Base-by-base conservation (phyloP, 23 tunicate genomes). In the Trididemnum clinides region DNA sequence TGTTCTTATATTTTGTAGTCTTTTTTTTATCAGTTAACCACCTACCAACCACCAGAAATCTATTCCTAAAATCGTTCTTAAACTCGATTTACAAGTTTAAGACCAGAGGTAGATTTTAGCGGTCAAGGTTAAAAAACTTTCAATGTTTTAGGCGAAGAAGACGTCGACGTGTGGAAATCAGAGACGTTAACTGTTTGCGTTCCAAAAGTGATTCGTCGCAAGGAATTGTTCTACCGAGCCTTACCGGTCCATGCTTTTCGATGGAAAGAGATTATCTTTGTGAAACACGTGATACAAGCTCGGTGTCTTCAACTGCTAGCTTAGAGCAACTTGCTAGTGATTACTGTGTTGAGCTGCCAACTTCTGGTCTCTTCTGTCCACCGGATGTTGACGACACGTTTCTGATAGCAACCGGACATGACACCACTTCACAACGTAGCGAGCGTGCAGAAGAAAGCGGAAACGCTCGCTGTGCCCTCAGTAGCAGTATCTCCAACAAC, bases 121-220 rank as follows among this genome's bases (percentile, higher is more conserved):
- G n/a, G n/a, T n/a, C n/a, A n/a, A n/a, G n/a, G n/a, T n/a, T n/a
- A n/a, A n/a, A n/a, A n/a, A n/a, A n/a, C n/a, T n/a, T n/a, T n/a
- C n/a, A n/a, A n/a, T 26, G 19, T 86, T 79, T 38, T 82, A 92
- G 97, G 64, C 86, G 97, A 35, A 51, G 97, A 39, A 82, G 97
- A 23, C 80, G 97, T 21, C 82, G 97, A 7, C 59, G 97, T 33
- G 86, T 84, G 57, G 97, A 92, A 33, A 87, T 92, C 25, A 81
- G 97, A 20, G 97, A 92, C 34, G 85, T 80, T 26, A 77, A 37
- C 79, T 28, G 65, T 30, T 28, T 78, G 34, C 83, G 83, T 5
- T 28, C 51, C 2, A 78, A 54, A 31, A 66, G 23, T 1, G 2
- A 65, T 1, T 34, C 83, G 4, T 18, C 57, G 2, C 19, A 2